Evolutionary conservation across 2,113 vertebrate species (phyloP), one percentile per base, ranked within the genome.

Genomic region (Phalacrocorax brasilianus): DNA sequence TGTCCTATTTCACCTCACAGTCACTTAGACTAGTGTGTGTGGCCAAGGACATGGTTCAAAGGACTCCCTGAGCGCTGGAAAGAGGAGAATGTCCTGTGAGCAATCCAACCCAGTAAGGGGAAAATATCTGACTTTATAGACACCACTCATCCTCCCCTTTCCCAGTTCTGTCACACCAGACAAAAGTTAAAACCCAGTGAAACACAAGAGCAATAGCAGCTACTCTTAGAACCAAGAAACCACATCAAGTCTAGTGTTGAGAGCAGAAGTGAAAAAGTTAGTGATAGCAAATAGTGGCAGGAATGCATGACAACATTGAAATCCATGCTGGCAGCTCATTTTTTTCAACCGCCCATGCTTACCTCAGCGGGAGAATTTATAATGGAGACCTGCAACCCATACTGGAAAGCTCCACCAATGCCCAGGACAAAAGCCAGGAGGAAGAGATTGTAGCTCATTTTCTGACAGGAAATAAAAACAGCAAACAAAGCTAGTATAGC

Each of bases 381-480:
- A 78, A 98, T 97, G 56, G 98, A 98, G 49, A 99, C 13, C 23
- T 97, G 91, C 84, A 98, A 97, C 71, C 99, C 98, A 95, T 98
- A 99, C 18, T 99, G 99, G 95, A 99, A 99, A 12, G 97, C 92
- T 50, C 98, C 99, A 72, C 98, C 98, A 27, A 98, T 97, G 58
- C 98, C 99, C 78, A 97, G 71, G 52, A 98, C 91, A 61, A 98
- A 97, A 80, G 95, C 91, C 79, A 97, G 72, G 21, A 97, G 87
- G 58, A 96, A 91, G 61, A 97, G 89, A 40, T 91, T 95, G 78
- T 7, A 89, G 65, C 91, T 96, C 94, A 97, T 94, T 89, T 85
- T 93, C 97, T 97, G 58, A 3, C 30, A 87, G 65, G 75, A 75
- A 88, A 65, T 66, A 45, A 79, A 95, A 91, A 1, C 38, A 95